These are phyloP conservation scores for Furnarius figulus DNA, from an alignment of 2,113 vertebrate species.

Conservation along the genomic window DNA sequence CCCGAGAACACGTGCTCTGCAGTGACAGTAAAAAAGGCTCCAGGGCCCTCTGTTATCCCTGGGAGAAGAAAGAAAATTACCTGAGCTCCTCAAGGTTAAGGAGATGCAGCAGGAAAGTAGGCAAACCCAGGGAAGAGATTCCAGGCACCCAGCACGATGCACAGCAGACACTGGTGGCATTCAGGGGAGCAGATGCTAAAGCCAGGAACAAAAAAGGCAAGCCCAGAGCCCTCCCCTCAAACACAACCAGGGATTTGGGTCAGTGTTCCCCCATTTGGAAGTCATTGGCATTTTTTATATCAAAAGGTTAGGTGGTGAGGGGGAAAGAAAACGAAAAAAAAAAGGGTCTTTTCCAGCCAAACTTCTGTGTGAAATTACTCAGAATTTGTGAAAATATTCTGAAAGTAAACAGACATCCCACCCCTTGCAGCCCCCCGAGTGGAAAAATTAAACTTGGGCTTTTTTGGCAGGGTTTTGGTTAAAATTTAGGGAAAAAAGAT, in stretches of 20 bases:
- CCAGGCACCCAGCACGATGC: rapidly evolving
- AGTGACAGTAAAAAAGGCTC: not conserved
- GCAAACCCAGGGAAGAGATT: too few relatives aligned
- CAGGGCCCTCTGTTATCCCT: not conserved
- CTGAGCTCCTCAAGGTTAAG: not conserved
- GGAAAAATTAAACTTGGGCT: not conserved
- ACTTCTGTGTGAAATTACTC: rapidly evolving
- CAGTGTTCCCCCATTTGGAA: not conserved
- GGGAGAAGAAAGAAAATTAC: not conserved
- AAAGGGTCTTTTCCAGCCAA: not conserved
- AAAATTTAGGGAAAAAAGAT: not conserved
- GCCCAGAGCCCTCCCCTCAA: not conserved
- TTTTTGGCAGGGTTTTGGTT: not conserved
- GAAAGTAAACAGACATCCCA: not conserved
- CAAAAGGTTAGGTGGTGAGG: not conserved
- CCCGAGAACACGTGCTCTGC: not conserved
- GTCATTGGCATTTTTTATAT: not conserved
- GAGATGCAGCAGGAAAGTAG: not conserved
- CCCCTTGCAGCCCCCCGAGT: not conserved
- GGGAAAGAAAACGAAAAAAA: too few relatives aligned
- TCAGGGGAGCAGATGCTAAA: not conserved
- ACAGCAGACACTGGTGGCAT: rapidly evolving
- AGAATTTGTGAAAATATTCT: not conserved
- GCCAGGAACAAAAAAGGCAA: not conserved
- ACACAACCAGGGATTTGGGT: not conserved